These are phyloP conservation scores for Muscina levida DNA, from an alignment of 2,888 invertebrate genomes.

Conservation along the genomic window DNA sequence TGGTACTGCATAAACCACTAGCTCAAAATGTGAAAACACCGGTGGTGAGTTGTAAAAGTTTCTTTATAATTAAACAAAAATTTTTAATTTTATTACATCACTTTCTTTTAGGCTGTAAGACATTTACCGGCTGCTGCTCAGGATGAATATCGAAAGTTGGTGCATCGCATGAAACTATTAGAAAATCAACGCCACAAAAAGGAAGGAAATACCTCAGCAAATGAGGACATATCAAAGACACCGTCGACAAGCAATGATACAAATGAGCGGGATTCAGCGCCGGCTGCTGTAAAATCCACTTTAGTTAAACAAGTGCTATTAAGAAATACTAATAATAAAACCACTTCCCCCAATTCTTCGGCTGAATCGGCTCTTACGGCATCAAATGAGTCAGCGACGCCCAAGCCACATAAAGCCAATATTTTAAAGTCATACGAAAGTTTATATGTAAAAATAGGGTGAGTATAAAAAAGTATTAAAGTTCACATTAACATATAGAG, in stretches of 20 bases:
- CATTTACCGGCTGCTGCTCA: constrained; percentile 79
- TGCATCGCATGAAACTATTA: constrained; percentile 78
- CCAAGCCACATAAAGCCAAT: constrained; percentile 61
- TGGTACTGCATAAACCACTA: neutral
- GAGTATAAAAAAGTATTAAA: constrained; percentile 39
- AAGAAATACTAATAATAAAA: constrained; percentile 52
- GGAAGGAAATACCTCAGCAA: neutral
- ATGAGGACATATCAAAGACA: neutral
- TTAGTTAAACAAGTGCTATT: constrained; percentile 54
- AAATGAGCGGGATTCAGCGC: constrained; percentile 2
- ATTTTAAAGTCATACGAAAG: constrained; percentile 74
- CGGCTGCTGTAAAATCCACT: constrained; percentile 21
- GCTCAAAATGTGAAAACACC: constrained; percentile 2
- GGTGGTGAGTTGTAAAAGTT: constrained; percentile 20
- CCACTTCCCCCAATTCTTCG: neutral
- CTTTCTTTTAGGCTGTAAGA: constrained; percentile 75
- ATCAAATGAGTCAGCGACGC: neutral
- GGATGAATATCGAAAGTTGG: constrained; percentile 76
- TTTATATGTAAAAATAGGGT: constrained; percentile 76
- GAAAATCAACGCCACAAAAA: constrained; percentile 73
- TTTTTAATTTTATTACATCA: no score
- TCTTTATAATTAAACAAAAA: no score
- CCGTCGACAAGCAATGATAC: neutral
- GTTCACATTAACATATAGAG: no score
- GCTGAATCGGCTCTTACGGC: no score